These are phyloP conservation scores for Neodiprion lecontei DNA, from an alignment of 1,140 invertebrate species.

Conservation along the genomic window DNA sequence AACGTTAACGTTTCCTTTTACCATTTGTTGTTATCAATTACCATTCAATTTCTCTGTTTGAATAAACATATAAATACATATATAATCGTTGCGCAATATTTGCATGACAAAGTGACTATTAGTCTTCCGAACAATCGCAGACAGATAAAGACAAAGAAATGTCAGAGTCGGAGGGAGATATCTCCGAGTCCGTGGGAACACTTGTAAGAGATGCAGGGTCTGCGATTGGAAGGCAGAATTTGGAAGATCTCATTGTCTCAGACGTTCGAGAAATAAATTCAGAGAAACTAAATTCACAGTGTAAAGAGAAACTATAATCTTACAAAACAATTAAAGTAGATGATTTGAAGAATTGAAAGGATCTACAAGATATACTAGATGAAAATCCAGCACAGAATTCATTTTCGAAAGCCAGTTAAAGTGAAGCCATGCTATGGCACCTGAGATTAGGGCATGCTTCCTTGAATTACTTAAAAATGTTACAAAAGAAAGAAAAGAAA, in stretches of 20 bases:
- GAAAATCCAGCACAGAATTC: conserved; percentile 14
- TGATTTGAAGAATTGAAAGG: neutral
- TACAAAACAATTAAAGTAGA: conserved; percentile 15
- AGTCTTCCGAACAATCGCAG: neutral
- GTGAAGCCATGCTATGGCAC: conserved; percentile 36
- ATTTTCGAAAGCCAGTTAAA: conserved; percentile 20
- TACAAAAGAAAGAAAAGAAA: conserved; percentile 31
- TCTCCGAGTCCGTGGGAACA: neutral
- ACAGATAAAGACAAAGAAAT: neutral
- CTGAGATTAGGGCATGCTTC: conserved; percentile 36
- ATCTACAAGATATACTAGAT: neutral
- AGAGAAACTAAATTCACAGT: conserved; percentile 16
- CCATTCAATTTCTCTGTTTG: no score
- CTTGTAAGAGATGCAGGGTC: conserved; percentile 8
- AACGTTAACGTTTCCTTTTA: no score
- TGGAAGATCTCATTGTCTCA: conserved; percentile 18
- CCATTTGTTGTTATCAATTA: no score
- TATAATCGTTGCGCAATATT: no score
- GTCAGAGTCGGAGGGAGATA: conserved; percentile 8
- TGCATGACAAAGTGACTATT: no score
- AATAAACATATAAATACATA: no score
- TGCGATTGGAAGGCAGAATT: conserved; percentile 17
- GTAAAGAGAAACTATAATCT: conserved; percentile 9
- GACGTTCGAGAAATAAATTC: neutral
- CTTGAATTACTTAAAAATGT: conserved; percentile 29